phyloP scores from a whole-genome alignment of 2,888 invertebrate species.

The Caenorhabditis virilis region DNA sequence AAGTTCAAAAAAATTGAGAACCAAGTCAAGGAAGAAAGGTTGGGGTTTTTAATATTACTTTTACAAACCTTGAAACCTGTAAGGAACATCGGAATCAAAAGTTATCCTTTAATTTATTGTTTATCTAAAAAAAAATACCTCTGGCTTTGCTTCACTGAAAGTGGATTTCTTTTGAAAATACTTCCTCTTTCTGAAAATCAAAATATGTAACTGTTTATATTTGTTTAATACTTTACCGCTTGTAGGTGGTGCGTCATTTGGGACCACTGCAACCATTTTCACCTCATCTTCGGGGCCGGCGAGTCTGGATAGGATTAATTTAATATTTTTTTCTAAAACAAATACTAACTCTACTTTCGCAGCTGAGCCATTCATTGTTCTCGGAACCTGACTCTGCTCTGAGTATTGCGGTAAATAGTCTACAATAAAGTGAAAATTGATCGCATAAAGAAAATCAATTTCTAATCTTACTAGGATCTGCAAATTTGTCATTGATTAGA shows the following conservation, averaged over 20 bases:
- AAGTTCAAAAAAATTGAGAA: too few species aligned
- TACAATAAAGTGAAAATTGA: background rate
- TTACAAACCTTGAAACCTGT: too few species aligned
- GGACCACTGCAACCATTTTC: slow-evolving; percentile 19
- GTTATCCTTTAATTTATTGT: too few species aligned
- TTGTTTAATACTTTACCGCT: slow-evolving; percentile 20
- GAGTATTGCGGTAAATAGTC: slow-evolving; percentile 31
- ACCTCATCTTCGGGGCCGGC: slow-evolving; percentile 14
- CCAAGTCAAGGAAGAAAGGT: too few species aligned
- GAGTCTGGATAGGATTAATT: background rate
- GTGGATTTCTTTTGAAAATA: too few species aligned
- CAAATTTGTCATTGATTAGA: slow-evolving; percentile 42
- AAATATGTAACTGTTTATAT: background rate
- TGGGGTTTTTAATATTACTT: too few species aligned
- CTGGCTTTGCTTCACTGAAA: too few species aligned
- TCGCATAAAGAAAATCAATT: background rate
- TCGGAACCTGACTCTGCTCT: slow-evolving; percentile 16
- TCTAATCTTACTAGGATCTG: slow-evolving; percentile 21
- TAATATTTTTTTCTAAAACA: too few species aligned
- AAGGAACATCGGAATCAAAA: too few species aligned
- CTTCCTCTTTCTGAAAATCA: background rate
- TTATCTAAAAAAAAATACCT: too few species aligned
- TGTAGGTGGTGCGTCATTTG: slow-evolving; percentile 15
- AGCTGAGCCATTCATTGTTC: slow-evolving; percentile 27
- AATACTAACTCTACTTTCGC: slow-evolving; percentile 23